Base-by-base conservation (phyloP, 2,888 invertebrate genomes). In the Sinohyriopsis cumingii region DNA sequence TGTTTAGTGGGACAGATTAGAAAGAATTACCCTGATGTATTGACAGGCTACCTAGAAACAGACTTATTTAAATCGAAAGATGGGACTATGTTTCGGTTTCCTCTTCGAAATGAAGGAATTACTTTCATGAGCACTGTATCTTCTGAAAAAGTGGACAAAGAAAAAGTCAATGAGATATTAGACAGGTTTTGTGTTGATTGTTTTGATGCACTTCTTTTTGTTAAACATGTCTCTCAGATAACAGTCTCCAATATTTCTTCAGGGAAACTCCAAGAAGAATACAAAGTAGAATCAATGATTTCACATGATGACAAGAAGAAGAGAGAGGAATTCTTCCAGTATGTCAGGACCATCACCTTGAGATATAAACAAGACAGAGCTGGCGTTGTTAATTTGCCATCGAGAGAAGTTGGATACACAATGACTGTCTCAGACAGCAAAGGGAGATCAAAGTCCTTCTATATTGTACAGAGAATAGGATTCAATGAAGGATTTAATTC, bases 61-160 rank as follows among this genome's bases (percentile, higher is more conserved):
- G 33, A 65, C 19, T 73, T 81, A 19, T 68, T 75, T 22, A 69
- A 75, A 28, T 57, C 64, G 15, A 64, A 68, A 22, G 20, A 20
- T 20, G 84, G 82, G 7, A 88, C 89, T 7, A 72, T 88, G 64
- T 89, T 89, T 68, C 73, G 88, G 25, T 83, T 88, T 62, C 88
- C 88, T 19, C 75, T 88, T 45, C 73, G 88, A 67, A 81, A 67
- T 24, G 56, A 65, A 22, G 63, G 76, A 24, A 45, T 45, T 45
- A 87, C 88, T 2, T 77, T 81, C 28, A 79, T 89, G 18, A 80
- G 79, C 5, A 73, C 77, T 12, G 67, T 75, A 20, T 60, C 61
- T 0, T 69, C 45, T 45, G 12, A 45, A 45, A 9, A 45, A 12
- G 45, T 84, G 3, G 71, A 69, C 18, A 53, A 63, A 12, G 71